Base-by-base conservation (phyloP, 2,888 invertebrate species). In the Julus scandinavius region DNA sequence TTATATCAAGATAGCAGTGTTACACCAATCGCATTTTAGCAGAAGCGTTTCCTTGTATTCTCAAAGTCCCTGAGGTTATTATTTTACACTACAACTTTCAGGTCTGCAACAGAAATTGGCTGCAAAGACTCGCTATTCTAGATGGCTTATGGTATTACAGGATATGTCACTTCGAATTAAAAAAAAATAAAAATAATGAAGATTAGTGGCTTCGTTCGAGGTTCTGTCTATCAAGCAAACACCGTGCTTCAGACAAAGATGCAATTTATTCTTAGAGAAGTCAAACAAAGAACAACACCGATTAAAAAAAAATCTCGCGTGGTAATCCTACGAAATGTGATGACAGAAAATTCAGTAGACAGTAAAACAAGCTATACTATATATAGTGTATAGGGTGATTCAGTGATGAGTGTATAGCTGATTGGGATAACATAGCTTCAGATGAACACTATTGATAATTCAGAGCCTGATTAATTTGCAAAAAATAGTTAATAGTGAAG, bases 141-240 rank as follows among this genome's bases (percentile, higher is more conserved):
- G 45, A 72, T 72, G 63, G 63, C 63, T 72, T 72, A 72, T 29
- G 20, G 6, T 20, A 72, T 72, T 72, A 72, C 20, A 20, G 63
- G 63, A 72, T 29, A 72, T 72, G 63, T 72, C 63, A 72, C 20
- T 72, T 72, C 20, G 63, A 72, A 72, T 72, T 72, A 72, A 72
- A 72, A 54, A 54, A 72, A 72, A 72, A 72, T 72, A 72, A 72
- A 72, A 72, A 72, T 72, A 72, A 72, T 72, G 63, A 72, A 72
- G 63, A 72, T 72, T 72, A 72, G 63, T 72, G 63, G 63, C 63
- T 72, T 72, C 20, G 63, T 72, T 72, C 9, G 63, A 20, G 63
- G 63, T 9, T 29, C 63, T 72, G 63, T 72, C 63, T 20, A 20
- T 72, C 63, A 72, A 72, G 9, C 20, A 72, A 72, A 72, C 63